These are phyloP conservation scores for Lordiphosa collinella DNA, from an alignment of 1,140 invertebrate species.

Conservation along the genomic window DNA sequence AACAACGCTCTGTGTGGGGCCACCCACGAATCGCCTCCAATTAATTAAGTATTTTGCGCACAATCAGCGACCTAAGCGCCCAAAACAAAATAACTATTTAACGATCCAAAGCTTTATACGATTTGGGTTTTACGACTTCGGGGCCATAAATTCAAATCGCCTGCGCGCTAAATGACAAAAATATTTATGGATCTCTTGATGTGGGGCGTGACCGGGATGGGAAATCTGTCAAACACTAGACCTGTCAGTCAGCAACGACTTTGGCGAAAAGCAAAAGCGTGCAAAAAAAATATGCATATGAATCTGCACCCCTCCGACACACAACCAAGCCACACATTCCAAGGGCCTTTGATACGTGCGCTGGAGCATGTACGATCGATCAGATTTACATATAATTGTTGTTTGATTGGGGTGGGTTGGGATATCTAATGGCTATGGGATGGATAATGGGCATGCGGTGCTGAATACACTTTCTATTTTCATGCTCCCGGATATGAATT, in stretches of 20 bases:
- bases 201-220: conserved; percentile 59
- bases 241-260: conserved; percentile 14
- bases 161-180: conserved; percentile 56
- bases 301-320: neutral
- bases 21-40: conserved; percentile 54
- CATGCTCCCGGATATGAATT: too few species aligned
- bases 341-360: conserved; percentile 54
- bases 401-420: neutral
- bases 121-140: conserved; percentile 55
- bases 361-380: conserved; percentile 44
- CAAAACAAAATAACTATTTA: conserved; percentile 57
- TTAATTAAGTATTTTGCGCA: conserved; percentile 70
- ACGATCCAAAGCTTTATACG: conserved; percentile 60
- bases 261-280: conserved; percentile 53
- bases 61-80: conserved; percentile 47
- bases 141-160: conserved; percentile 52
- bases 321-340: conserved; percentile 31
- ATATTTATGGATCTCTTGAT: conserved; percentile 71
- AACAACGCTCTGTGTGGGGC: conserved; percentile 38
- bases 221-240: conserved; percentile 53
- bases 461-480: neutral
- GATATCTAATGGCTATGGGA: too few species aligned
- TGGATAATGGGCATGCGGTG: conserved; percentile 1
- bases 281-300: conserved; percentile 58
- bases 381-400: conserved; percentile 24